Evolutionary conservation across 2,888 invertebrate species (phyloP).

Genomic region (Aporophyla nigra): DNA sequence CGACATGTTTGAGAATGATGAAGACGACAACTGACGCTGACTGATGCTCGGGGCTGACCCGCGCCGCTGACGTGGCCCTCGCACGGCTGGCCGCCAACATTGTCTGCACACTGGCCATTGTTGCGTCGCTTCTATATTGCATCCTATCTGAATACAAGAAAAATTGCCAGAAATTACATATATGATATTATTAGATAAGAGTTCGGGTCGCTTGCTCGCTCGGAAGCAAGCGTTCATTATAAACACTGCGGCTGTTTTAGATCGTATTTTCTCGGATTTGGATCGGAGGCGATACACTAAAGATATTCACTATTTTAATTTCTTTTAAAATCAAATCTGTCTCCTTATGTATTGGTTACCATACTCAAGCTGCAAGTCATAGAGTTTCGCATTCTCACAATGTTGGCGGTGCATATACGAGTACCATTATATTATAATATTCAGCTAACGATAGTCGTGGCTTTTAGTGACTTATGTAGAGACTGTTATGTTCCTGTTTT

Average conservation of each 20-base stretch:
- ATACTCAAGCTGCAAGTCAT: slow-evolving; percentile 7
- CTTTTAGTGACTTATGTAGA: slow-evolving; percentile 66
- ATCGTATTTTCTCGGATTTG: slow-evolving; percentile 14
- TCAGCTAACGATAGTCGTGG: slow-evolving; percentile 49
- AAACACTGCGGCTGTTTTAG: not conserved
- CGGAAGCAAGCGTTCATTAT: not conserved
- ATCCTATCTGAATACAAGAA: slow-evolving; percentile 18
- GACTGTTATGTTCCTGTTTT: slow-evolving; percentile 62
- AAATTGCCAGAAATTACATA: not conserved
- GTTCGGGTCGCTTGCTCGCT: not conserved
- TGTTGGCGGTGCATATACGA: slow-evolving; percentile 60
- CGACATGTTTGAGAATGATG: slow-evolving; percentile 90
- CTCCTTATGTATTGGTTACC: not conserved
- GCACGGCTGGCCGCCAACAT: slow-evolving; percentile 48
- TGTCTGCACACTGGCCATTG: slow-evolving; percentile 28
- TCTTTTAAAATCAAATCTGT: not conserved
- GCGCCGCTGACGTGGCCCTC: slow-evolving; percentile 32
- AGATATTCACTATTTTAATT: slow-evolving; percentile 8
- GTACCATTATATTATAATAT: slow-evolving; percentile 38
- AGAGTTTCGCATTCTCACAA: slow-evolving; percentile 19
- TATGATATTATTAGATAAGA: not conserved
- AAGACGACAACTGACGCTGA: slow-evolving; percentile 86
- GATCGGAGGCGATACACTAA: slow-evolving; percentile 18
- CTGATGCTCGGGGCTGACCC: slow-evolving; percentile 37
- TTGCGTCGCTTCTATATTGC: not conserved